Evolutionary conservation across 2,113 vertebrate species (phyloP).

Genomic region (Neopipo cinnamomea): DNA sequence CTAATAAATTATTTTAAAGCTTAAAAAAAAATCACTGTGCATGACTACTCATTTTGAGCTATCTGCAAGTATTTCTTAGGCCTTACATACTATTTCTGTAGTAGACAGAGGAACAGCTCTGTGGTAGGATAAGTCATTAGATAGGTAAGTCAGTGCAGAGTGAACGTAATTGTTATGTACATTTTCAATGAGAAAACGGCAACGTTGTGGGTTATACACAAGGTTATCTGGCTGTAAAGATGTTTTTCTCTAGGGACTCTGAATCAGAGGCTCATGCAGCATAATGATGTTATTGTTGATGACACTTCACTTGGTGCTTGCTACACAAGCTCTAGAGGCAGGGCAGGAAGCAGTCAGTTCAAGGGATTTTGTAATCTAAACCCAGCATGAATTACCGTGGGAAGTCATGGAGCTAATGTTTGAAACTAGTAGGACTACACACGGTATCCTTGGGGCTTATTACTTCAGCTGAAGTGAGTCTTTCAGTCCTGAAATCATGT

Average conservation of each 20-base stretch:
- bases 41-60: background rate
- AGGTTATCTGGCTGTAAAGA: background rate
- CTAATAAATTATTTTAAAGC: background rate
- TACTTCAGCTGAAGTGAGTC: background rate
- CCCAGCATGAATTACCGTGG: background rate
- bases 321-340: background rate
- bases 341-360: background rate
- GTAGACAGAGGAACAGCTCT: background rate
- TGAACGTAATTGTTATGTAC: background rate
- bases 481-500: background rate
- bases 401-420: background rate
- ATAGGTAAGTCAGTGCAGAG: background rate
- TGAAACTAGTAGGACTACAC: background rate
- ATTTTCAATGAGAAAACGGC: background rate
- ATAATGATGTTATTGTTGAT: background rate
- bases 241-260: background rate
- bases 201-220: background rate
- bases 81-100: background rate
- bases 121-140: background rate
- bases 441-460: background rate
- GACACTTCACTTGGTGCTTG: background rate
- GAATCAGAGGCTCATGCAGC: background rate
- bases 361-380: background rate
- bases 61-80: background rate
- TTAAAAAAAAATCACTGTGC: background rate